phyloP scores from a whole-genome alignment of 2,113 vertebrate species.

The Etia nguti region DNA sequence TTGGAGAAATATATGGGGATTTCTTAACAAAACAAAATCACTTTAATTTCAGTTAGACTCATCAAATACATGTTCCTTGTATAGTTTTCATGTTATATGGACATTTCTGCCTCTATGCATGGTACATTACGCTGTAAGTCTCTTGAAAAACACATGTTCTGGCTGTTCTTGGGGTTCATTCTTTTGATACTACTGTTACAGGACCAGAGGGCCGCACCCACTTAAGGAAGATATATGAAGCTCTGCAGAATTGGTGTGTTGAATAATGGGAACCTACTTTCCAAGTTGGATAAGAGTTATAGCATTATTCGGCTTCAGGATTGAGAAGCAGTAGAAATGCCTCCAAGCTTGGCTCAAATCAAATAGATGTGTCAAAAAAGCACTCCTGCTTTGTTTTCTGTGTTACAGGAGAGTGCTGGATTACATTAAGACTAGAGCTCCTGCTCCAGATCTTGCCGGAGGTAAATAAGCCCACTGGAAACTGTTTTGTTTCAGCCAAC shows the following conservation, averaged over 20 bases:
- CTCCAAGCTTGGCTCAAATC: not conserved
- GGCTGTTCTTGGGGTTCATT: not conserved
- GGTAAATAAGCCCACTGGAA: conserved; percentile 41
- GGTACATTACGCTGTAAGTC: not conserved
- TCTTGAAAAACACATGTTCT: not conserved
- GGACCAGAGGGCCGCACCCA: not conserved
- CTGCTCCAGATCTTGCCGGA: conserved; percentile 31
- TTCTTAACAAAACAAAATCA: not conserved
- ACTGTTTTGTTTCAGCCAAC: conserved; percentile 48
- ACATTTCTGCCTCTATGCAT: not conserved
- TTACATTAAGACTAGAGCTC: conserved; percentile 33
- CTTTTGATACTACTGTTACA: not conserved
- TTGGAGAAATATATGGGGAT: not conserved
- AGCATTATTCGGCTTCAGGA: not conserved
- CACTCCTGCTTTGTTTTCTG: conserved; percentile 27
- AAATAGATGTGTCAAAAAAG: conserved; percentile 36
- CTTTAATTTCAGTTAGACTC: not conserved
- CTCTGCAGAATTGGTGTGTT: conserved; percentile 1
- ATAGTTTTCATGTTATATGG: not conserved
- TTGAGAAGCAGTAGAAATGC: not conserved
- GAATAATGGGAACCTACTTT: conserved; percentile 5
- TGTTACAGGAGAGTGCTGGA: conserved; percentile 25
- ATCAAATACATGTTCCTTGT: not conserved
- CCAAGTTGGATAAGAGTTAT: conserved; percentile 5
- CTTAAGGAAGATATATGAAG: not conserved